Conservation (phyloP, 37 sponge, comb jelly and placozoan genomes). For the Halichondria panicea region DNA sequence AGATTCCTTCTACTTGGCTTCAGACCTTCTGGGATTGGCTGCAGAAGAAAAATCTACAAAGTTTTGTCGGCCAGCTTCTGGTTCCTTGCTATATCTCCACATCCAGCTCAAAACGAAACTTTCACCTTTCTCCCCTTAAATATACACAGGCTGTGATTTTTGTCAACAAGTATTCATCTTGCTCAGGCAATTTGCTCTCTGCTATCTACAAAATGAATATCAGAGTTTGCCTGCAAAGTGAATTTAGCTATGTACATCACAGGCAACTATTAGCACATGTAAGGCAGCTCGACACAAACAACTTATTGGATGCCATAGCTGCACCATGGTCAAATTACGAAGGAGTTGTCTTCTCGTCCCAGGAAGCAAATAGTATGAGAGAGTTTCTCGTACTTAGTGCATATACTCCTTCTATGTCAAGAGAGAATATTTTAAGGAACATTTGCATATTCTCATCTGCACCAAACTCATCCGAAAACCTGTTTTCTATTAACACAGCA, state of each 20-base stretch:
- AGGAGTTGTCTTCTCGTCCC: too few species aligned
- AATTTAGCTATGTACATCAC: background rate
- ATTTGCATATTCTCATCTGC: conserved; percentile 3
- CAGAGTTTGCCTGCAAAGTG: background rate
- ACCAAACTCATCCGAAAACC: conserved; percentile 1
- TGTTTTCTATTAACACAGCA: conserved; percentile 7
- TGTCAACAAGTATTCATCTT: background rate
- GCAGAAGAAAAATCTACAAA: background rate
- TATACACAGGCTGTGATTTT: too few species aligned
- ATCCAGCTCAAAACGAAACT: too few species aligned
- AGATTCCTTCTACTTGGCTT: conserved; percentile 9
- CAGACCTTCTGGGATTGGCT: conserved; percentile 51
- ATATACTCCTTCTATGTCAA: too few species aligned
- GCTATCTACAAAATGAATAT: background rate
- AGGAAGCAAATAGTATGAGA: background rate
- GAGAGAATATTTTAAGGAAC: background rate
- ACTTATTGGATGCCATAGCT: conserved; percentile 17
- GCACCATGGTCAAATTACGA: too few species aligned
- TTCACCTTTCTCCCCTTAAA: too few species aligned
- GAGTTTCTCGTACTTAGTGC: too few species aligned
- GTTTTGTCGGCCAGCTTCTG: background rate
- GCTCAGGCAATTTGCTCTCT: background rate
- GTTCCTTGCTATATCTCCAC: too few species aligned
- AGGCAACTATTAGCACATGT: background rate
- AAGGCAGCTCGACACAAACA: background rate